Percentiles rank a stretch among this genome's conserved stretches.
These are phyloP conservation scores for Lysandra coridon DNA, from an alignment of 2,888 invertebrate genomes.

Conservation along the genomic window DNA sequence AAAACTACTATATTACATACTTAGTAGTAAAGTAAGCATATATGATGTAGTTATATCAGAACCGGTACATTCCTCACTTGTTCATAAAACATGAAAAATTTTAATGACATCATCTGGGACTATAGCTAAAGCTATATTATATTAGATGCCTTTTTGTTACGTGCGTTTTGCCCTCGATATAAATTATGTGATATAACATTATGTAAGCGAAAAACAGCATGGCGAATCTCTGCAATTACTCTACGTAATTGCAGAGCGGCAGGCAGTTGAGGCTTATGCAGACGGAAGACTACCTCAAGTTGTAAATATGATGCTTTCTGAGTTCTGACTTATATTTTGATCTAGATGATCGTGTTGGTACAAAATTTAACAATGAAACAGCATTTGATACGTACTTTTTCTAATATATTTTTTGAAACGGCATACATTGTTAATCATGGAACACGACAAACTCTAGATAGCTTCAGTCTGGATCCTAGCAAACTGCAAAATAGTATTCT, in stretches of 20 bases:
- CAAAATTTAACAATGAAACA: too few relatives aligned
- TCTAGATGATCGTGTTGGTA: too few relatives aligned
- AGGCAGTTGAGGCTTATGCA: neutral
- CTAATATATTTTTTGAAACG: too few relatives aligned
- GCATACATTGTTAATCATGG: too few relatives aligned
- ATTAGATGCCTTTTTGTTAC: neutral
- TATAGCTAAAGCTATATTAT: neutral
- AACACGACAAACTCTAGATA: too few relatives aligned
- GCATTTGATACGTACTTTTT: too few relatives aligned
- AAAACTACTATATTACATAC: too few relatives aligned
- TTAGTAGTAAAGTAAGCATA: neutral
- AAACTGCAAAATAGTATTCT: too few relatives aligned
- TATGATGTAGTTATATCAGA: neutral
- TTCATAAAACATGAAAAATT: slow-evolving; percentile 5
- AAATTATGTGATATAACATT: neutral
- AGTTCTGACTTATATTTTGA: too few relatives aligned
- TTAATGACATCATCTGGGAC: neutral
- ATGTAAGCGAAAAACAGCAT: slow-evolving; percentile 16
- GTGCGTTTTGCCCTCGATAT: neutral
- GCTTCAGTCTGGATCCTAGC: too few relatives aligned
- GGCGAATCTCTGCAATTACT: neutral
- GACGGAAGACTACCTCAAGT: too few relatives aligned
- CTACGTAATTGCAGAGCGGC: neutral
- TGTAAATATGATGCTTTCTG: too few relatives aligned
- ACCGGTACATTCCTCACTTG: neutral